Evolutionary conservation across 30 jellyfish, hydroid and myxozoan genomes (phyloP), one percentile per base, ranked within the genome.

Genomic region (Pelagia noctiluca): DNA sequence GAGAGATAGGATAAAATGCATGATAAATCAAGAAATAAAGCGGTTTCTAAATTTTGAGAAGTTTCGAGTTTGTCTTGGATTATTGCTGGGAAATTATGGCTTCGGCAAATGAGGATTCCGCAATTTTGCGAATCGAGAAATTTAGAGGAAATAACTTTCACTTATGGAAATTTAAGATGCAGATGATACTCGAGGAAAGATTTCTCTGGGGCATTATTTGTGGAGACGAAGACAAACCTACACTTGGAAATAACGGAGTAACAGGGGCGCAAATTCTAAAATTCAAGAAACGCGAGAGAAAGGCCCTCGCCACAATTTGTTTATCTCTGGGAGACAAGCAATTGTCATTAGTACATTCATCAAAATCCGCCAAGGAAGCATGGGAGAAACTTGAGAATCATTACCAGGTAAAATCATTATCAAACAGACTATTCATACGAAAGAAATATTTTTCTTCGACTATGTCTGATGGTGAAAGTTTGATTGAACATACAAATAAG

Each of bases 1-100:
- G 23, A 60, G 72, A 60, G 72, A 60, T 60, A 60, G 72, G 72
- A 60, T 60, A 60, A 60, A 60, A 60, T 60, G 72, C 72, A 60
- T 60, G 72, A 60, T 60, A 60, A 60, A 60, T 60, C 16, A 42
- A 42, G 57, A 42, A 42, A 42, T 42, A 42, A 42, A 42, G 57
- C 57, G 57, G 57, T 16, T 42, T 42, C 57, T 42, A 42, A 42
- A 42, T 42, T 42, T 42, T 42, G 57, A 42, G 57, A 42, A 42
- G 57, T 42, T 42, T 42, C 16, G 57, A 42, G 57, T 42, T 42
- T 42, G 57, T 42, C 57, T 42, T 42, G 12, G 57, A 42, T 42
- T 42, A 42, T 42, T 42, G 8, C 57, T 42, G 57, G 57, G 57
- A 42, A 42, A 42, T 42, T 42, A 42, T 42, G 57, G 57, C 57